Conservation (phyloP, 23 tunicate species). For the Clavelina lepadiformis region DNA sequence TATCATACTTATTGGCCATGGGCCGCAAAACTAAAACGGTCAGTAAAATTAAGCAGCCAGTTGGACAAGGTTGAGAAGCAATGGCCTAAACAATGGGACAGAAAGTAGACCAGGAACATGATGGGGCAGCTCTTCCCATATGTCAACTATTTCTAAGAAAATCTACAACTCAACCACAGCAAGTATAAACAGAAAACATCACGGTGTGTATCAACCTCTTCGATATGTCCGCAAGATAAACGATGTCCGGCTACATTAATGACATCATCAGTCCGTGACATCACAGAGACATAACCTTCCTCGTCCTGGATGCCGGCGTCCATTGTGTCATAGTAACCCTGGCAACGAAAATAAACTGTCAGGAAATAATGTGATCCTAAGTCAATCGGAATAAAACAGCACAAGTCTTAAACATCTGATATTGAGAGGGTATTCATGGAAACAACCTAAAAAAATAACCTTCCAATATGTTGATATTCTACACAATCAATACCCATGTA, state of each 20-base stretch:
- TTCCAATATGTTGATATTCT: neutral
- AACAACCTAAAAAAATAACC: neutral
- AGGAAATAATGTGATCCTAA: neutral
- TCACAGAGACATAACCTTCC: constrained; percentile 88
- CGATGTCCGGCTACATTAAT: constrained; percentile 97
- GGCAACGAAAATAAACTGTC: too few relatives aligned
- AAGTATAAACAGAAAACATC: neutral
- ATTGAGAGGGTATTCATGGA: neutral
- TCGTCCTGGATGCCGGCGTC: constrained; percentile 92
- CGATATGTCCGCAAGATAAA: constrained; percentile 90
- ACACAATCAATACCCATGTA: too few relatives aligned
- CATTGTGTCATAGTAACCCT: constrained; percentile 98
- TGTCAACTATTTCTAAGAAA: too few relatives aligned
- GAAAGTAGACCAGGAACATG: too few relatives aligned
- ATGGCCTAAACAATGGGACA: too few relatives aligned
- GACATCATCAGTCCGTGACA: constrained; percentile 99
- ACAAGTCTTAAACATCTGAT: too few relatives aligned
- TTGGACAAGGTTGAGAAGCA: too few relatives aligned
- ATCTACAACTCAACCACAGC: too few relatives aligned
- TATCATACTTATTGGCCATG: too few relatives aligned
- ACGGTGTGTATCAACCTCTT: constrained; percentile 49
- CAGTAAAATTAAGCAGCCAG: too few relatives aligned
- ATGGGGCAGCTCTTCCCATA: too few relatives aligned
- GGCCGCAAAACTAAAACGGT: too few relatives aligned
- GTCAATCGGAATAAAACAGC: neutral